Evolutionary conservation across 2,888 invertebrate genomes (phyloP), one percentile per base, ranked within the genome.

Genomic region (Galerucella pusilla): DNA sequence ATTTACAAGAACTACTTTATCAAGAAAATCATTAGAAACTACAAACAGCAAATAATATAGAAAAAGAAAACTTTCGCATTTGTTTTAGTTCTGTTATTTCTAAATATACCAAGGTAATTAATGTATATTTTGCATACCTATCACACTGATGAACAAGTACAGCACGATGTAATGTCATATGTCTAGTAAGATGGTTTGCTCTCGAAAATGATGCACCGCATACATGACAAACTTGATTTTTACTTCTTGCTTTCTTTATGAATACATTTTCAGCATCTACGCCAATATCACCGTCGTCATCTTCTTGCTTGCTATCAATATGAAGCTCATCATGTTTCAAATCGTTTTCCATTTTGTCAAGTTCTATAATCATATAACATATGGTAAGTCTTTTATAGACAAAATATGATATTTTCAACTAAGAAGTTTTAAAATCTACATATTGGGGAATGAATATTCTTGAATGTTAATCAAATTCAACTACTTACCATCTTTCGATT

Each of bases 131-230:
- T 14, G 25, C 46, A 64, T 52, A 74, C 74, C 74, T 70, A 65
- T 87, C 86, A 78, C 88, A 88, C 78, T 87, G 87, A 80, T 87
- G 86, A 16, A 84, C 81, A 59, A 88, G 81, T 10, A 88, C 81
- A 4, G 86, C 84, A 57, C 86, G 79, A 80, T 88, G 88, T 57
- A 88, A 77, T 2, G 85, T 87, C 88, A 88, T 88, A 78, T 88
- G 88, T 35, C 87, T 82, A 2, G 88, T 87, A 60, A 88, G 80
- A 78, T 88, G 87, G 78, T 87, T 88, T 2, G 86, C 85, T 57
- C 88, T 72, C 0, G 85, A 83, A 77, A 88, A 88, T 67, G 84
- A 82, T 0, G 86, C 85, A 14, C 84, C 82, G 75, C 88, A 88
- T 46, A 88, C 88, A 75, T 88, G 87, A 77, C 88, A 88, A 68